These are phyloP conservation scores for Pseudomyrmex sp. DNA, from an alignment of 1,140 invertebrate species.

Conservation along the genomic window DNA sequence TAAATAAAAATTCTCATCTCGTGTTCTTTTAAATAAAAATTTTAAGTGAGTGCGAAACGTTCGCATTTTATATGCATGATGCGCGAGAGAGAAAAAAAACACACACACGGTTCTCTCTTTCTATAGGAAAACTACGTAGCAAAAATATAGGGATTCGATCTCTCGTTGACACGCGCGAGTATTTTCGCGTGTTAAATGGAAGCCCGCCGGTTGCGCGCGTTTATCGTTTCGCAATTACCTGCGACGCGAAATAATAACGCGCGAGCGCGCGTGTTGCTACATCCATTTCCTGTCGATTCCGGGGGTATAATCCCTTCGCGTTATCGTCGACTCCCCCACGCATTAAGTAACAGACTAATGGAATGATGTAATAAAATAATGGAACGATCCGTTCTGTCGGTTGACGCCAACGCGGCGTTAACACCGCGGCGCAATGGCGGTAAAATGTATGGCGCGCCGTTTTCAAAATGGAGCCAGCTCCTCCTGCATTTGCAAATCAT, in stretches of 20 bases:
- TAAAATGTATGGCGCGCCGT: slow-evolving; percentile 2
- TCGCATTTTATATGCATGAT: neutral
- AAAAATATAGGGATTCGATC: neutral
- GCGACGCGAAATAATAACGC: slow-evolving; percentile 45
- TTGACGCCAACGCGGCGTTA: slow-evolving; percentile 10
- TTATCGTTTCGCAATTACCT: slow-evolving; percentile 34
- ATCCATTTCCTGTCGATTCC: slow-evolving; percentile 44
- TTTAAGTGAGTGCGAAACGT: neutral
- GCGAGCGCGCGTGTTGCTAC: slow-evolving; percentile 17
- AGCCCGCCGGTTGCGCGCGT: neutral
- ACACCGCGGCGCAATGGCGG: neutral
- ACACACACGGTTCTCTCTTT: neutral
- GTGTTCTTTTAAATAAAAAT: slow-evolving; percentile 18
- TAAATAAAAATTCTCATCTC: neutral
- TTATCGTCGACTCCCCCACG: neutral
- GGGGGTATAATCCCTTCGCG: slow-evolving; percentile 18
- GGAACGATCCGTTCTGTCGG: slow-evolving; percentile 8
- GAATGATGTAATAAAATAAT: slow-evolving; percentile 59
- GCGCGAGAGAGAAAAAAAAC: neutral
- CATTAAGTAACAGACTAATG: slow-evolving; percentile 50
- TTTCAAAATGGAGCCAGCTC: neutral
- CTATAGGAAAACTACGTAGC: neutral
- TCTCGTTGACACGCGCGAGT: slow-evolving; percentile 1
- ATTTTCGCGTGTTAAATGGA: slow-evolving; percentile 38
- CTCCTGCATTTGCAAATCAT: neutral